Evolutionary conservation across 2,113 vertebrate genomes (phyloP).

Genomic region (Phrynocephalus versicolor): DNA sequence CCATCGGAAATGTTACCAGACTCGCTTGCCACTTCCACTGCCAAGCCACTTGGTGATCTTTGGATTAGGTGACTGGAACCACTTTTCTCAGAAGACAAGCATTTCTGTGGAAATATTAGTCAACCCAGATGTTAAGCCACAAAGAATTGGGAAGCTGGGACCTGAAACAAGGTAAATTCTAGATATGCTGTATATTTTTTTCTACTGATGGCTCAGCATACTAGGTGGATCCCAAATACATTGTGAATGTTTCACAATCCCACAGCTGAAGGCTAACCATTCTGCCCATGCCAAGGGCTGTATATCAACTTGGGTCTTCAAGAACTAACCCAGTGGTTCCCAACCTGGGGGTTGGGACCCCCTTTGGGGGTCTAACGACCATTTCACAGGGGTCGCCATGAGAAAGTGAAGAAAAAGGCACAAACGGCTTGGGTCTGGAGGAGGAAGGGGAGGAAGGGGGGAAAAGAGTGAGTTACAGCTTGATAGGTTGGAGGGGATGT

Average conservation of each 20-base stretch:
- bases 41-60: conserved; percentile 85
- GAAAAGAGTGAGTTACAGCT: no score
- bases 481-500: no score
- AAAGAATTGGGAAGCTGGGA: conserved; percentile 80
- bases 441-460: no score
- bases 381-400: no score
- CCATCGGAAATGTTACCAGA: conserved; percentile 77
- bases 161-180: conserved; percentile 67
- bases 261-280: background rate
- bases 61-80: conserved; percentile 83
- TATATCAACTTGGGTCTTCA: background rate
- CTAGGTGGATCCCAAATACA: background rate
- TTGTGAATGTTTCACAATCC: background rate
- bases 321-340: no score
- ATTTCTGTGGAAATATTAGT: conserved; percentile 77
- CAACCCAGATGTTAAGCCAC: conserved; percentile 60
- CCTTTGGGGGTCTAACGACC: no score
- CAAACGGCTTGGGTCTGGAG: no score
- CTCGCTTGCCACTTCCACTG: conserved; percentile 80
- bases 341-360: no score
- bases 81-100: conserved; percentile 61
- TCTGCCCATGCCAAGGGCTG: background rate
- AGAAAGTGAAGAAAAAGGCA: no score
- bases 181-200: background rate
- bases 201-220: no score